A percentile compares a stretch with the other conserved stretches of the same genome.
Conservation (phyloP, 2,888 invertebrate genomes). For the Pollenia griseotomentosa region DNA sequence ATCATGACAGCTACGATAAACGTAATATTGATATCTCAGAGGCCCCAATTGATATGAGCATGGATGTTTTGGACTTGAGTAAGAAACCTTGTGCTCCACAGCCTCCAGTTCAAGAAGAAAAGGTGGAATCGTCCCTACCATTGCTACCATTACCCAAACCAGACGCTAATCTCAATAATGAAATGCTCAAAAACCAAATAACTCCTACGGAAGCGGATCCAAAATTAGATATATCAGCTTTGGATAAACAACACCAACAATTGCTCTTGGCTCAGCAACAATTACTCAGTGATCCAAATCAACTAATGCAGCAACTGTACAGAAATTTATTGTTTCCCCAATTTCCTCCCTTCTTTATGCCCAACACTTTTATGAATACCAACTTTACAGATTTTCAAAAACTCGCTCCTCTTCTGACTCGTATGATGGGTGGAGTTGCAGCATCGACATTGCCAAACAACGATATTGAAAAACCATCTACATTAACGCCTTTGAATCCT, state of each 20-base stretch:
- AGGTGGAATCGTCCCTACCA: slow-evolving; percentile 40
- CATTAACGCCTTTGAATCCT: slow-evolving; percentile 42
- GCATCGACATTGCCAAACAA: slow-evolving; percentile 48
- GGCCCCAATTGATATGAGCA: slow-evolving; percentile 89
- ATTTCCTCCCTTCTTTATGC: slow-evolving; percentile 88
- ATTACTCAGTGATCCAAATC: slow-evolving; percentile 84
- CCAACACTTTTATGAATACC: slow-evolving; percentile 85
- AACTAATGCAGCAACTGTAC: slow-evolving; percentile 87
- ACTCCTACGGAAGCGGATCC: slow-evolving; percentile 61
- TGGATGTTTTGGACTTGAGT: slow-evolving; percentile 93
- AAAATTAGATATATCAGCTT: slow-evolving; percentile 81
- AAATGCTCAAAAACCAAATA: slow-evolving; percentile 34
- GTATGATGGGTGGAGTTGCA: slow-evolving; percentile 76
- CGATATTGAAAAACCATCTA: slow-evolving; percentile 66
- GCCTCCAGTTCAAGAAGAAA: slow-evolving; percentile 39
- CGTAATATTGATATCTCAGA: slow-evolving; percentile 84
- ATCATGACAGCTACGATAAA: slow-evolving; percentile 83
- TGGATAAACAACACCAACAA: slow-evolving; percentile 86
- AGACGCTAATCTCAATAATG: slow-evolving; percentile 85
- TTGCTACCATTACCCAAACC: slow-evolving; percentile 70
- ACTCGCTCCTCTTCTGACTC: slow-evolving; percentile 85
- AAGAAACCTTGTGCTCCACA: slow-evolving; percentile 86
- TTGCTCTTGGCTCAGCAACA: slow-evolving; percentile 87
- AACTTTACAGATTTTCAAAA: slow-evolving; percentile 86
- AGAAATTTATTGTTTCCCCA: slow-evolving; percentile 86